phyloP scores from a whole-genome alignment of 2,888 invertebrate genomes.

The Capitulum mitella region DNA sequence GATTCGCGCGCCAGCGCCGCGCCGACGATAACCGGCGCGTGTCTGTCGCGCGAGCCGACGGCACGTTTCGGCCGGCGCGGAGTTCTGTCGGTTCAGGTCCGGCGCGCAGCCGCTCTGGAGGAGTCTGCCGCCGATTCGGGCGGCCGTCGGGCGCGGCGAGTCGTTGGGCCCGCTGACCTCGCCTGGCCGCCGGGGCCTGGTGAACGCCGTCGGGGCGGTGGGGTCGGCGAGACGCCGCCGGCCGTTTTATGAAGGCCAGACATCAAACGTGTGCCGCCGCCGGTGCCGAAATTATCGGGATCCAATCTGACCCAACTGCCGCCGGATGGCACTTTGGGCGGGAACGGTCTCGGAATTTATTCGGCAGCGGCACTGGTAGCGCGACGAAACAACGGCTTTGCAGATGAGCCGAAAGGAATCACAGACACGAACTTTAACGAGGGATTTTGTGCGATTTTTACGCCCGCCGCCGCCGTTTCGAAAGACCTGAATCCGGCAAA shows the following conservation, averaged over 20 bases:
- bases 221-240: constrained; percentile 1
- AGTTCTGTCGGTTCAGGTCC: too few species aligned
- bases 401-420: neutral
- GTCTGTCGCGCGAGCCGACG: too few species aligned
- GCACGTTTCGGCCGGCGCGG: too few species aligned
- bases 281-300: neutral
- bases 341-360: neutral
- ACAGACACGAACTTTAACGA: neutral
- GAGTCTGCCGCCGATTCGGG: too few species aligned
- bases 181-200: neutral
- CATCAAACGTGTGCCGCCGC: neutral
- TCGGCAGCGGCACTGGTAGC: neutral
- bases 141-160: neutral
- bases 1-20: too few species aligned
- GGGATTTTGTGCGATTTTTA: neutral
- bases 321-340: neutral
- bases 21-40: too few species aligned
- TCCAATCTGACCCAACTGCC: constrained; percentile 3
- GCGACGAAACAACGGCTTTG: neutral
- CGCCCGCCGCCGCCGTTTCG: neutral
- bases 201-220: neutral
- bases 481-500: neutral
- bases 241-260: neutral
- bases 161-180: constrained; percentile 3
- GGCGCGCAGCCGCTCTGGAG: too few species aligned